These are phyloP conservation scores for Parazoanthus swiftii DNA, from an alignment of 92 coral and sea anemone genomes.

Conservation along the genomic window DNA sequence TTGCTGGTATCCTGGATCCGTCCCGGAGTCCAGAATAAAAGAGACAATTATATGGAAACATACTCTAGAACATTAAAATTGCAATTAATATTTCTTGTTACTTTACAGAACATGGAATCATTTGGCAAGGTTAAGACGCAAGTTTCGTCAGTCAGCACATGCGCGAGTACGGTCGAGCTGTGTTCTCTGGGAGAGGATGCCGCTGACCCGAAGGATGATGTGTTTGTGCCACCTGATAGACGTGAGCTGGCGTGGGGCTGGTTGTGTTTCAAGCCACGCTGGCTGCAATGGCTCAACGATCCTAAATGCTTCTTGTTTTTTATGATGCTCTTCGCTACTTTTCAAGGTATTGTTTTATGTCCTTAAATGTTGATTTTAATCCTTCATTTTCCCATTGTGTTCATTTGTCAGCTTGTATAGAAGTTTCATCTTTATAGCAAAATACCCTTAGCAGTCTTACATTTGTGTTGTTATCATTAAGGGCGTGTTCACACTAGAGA, in stretches of 20 bases:
- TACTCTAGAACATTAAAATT: no score
- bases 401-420: no score
- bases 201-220: background rate
- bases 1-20: no score
- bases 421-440: no score
- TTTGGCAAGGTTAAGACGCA: background rate
- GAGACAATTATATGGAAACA: no score
- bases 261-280: conserved; percentile 57
- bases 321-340: conserved; percentile 57
- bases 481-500: no score
- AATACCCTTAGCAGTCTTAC: no score
- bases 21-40: no score
- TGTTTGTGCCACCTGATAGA: background rate
- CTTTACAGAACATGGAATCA: background rate
- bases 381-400: no score
- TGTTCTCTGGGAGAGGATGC: conserved; percentile 3
- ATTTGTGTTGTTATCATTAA: no score
- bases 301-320: conserved; percentile 75
- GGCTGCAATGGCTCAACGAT: conserved; percentile 56
- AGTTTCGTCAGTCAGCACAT: background rate
- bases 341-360: conserved; percentile 58
- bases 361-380: background rate
- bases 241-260: conserved; percentile 58
- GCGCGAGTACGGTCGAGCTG: background rate
- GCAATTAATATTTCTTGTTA: background rate